Evolutionary conservation across 1,140 invertebrate species (phyloP).

Genomic region (Drosophila watanabei): DNA sequence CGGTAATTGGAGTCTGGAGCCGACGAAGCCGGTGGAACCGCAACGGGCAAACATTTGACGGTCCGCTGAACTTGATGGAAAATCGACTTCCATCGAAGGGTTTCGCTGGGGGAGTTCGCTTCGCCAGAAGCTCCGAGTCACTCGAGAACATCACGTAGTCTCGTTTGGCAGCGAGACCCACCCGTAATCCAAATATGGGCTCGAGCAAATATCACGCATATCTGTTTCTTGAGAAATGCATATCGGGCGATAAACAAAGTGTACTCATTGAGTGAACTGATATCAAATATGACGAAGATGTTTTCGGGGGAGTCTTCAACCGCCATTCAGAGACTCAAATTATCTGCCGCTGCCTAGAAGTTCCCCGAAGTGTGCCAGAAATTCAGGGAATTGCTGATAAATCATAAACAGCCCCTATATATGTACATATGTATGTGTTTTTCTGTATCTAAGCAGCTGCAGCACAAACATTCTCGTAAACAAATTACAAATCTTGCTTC

Average conservation of each 20-base stretch:
- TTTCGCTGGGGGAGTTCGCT: background rate
- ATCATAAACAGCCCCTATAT: conserved; percentile 41
- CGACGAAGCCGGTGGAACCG: conserved; percentile 16
- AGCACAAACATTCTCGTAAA: background rate
- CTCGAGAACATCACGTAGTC: conserved; percentile 51
- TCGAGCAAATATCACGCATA: conserved; percentile 42
- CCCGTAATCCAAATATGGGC: conserved; percentile 17
- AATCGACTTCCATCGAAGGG: conserved; percentile 37
- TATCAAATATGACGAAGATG: conserved; percentile 46
- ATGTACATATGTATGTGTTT: conserved; percentile 6
- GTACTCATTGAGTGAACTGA: conserved; percentile 7
- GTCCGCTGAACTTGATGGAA: conserved; percentile 43
- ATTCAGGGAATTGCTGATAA: conserved; percentile 52
- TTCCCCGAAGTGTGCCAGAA: conserved; percentile 53
- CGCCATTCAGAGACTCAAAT: conserved; percentile 2
- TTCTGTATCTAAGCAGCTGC: conserved; percentile 9
- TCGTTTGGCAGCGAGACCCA: conserved; percentile 14
- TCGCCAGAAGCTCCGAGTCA: background rate
- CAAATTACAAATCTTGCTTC: background rate
- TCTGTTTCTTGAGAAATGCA: conserved; percentile 48
- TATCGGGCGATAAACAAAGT: conserved; percentile 31
- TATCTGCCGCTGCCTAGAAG: conserved; percentile 12
- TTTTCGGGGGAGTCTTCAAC: background rate
- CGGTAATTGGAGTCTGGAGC: conserved; percentile 55
- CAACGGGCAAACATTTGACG: conserved; percentile 43